These are phyloP conservation scores for Rhagoletis pomonella DNA, from an alignment of 1,140 invertebrate species.

Conservation along the genomic window DNA sequence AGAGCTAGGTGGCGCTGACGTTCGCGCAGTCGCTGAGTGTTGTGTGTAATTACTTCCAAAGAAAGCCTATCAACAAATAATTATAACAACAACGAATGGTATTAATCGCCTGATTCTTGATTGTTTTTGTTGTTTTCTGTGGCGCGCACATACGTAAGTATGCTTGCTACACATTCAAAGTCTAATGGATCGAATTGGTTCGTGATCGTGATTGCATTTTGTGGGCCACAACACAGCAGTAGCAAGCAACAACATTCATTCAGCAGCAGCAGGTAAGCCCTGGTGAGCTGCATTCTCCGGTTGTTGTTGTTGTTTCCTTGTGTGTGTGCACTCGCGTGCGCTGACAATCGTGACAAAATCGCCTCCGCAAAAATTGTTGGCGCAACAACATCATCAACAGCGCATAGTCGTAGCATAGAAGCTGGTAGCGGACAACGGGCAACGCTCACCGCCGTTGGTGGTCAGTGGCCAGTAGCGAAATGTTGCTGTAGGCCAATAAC, in stretches of 20 bases:
- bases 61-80: slow-evolving; percentile 49
- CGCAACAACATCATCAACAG: slow-evolving; percentile 49
- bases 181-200: slow-evolving; percentile 51
- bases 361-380: slow-evolving; percentile 33
- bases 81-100: slow-evolving; percentile 24
- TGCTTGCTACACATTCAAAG: not conserved
- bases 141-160: not conserved
- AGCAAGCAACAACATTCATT: not conserved
- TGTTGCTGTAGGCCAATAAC: not conserved
- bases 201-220: slow-evolving; percentile 51
- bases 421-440: not conserved
- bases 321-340: not conserved
- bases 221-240: slow-evolving; percentile 37
- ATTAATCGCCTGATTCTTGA: not conserved
- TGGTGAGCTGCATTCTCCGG: not conserved
- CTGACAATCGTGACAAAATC: slow-evolving; percentile 50
- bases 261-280: not conserved
- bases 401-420: not conserved
- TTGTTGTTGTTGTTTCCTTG: slow-evolving; percentile 2
- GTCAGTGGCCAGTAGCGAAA: slow-evolving; percentile 22
- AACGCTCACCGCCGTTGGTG: not conserved
- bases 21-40: not conserved
- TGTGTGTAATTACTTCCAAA: not conserved
- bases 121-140: slow-evolving; percentile 11
- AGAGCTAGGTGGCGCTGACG: not conserved